These are phyloP conservation scores for Ischnus inquisitorius DNA, from an alignment of 2,888 invertebrate species.

Conservation along the genomic window DNA sequence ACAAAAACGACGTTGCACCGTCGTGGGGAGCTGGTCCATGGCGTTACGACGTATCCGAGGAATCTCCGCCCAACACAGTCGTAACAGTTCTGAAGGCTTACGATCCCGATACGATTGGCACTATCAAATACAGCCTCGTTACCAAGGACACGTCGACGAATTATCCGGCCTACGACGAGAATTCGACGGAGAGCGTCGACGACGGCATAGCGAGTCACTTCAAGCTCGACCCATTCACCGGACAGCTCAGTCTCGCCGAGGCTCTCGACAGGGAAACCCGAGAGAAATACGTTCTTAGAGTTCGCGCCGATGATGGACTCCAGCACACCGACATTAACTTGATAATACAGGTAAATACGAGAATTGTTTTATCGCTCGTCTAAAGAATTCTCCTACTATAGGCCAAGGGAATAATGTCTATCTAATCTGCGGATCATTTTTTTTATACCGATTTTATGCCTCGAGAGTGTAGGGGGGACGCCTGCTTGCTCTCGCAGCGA, in stretches of 20 bases:
- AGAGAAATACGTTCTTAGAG: constrained; percentile 91
- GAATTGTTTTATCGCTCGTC: neutral
- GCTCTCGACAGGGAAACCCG: constrained; percentile 94
- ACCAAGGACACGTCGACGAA: constrained; percentile 75
- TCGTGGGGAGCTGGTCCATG: constrained; percentile 92
- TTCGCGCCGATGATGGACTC: constrained; percentile 95
- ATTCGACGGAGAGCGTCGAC: constrained; percentile 24
- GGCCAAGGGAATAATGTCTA: too few species aligned
- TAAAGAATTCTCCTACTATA: neutral
- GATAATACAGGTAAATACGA: constrained; percentile 90
- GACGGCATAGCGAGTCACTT: constrained; percentile 88
- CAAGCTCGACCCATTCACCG: constrained; percentile 90
- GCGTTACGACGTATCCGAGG: constrained; percentile 93
- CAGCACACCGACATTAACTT: constrained; percentile 93
- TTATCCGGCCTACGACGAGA: constrained; percentile 52
- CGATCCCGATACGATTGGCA: constrained; percentile 95
- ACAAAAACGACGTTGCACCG: constrained; percentile 98
- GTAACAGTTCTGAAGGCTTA: constrained; percentile 92
- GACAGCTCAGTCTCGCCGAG: constrained; percentile 91
- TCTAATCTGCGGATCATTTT: neutral
- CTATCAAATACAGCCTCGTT: constrained; percentile 91
- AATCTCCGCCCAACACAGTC: constrained; percentile 92
- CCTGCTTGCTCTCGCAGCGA: neutral
- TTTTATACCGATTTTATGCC: neutral
- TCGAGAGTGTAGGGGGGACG: neutral